phyloP scores from a whole-genome alignment of 2,888 invertebrate genomes.

The Cephus runcator region DNA sequence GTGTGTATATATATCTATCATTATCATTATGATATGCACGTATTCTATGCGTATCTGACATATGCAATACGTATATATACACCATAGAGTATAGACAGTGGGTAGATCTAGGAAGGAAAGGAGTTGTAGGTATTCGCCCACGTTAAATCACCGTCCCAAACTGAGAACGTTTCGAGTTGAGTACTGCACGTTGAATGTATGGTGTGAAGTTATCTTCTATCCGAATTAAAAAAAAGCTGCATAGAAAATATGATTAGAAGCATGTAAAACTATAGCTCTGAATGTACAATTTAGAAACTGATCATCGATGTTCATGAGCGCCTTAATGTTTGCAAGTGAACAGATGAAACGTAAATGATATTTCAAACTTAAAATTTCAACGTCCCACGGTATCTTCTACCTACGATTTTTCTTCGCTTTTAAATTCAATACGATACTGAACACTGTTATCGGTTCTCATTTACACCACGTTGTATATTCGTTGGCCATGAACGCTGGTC shows the following conservation, averaged over 20 bases:
- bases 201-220: neutral
- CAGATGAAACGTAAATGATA: neutral
- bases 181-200: neutral
- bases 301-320: neutral
- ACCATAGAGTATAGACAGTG: neutral
- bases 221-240: neutral
- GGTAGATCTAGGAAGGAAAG: slow-evolving; percentile 7
- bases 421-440: neutral
- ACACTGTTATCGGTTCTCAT: neutral
- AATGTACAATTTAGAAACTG: neutral
- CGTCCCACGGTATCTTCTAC: neutral
- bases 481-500: neutral
- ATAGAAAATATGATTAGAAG: neutral
- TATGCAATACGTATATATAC: neutral
- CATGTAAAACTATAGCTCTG: neutral
- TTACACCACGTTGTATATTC: neutral
- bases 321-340: neutral
- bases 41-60: neutral
- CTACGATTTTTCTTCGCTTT: neutral
- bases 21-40: neutral
- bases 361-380: neutral
- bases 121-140: neutral
- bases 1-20: too few species aligned
- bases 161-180: neutral
- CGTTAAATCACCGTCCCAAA: slow-evolving; percentile 5